These are phyloP conservation scores for Bombus pascuorum DNA, from an alignment of 1,140 invertebrate genomes.

Conservation along the genomic window DNA sequence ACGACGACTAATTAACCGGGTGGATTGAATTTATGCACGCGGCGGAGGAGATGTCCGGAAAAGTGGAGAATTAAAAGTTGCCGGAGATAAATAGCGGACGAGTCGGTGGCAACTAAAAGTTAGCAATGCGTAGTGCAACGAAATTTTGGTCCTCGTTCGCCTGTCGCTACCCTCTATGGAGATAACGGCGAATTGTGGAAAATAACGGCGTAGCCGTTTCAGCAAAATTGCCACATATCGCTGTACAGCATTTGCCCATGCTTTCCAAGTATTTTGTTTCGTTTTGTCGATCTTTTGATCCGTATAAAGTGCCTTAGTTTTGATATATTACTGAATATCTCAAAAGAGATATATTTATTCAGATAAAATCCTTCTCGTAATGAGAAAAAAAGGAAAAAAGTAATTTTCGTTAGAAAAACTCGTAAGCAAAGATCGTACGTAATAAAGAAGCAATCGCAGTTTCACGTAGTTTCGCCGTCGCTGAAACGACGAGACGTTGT, in stretches of 20 bases:
- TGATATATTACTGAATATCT: no score
- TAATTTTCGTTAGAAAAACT: no score
- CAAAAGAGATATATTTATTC: no score
- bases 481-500: background rate
- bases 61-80: conserved; percentile 17
- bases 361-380: no score
- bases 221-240: background rate
- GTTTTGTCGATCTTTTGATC: no score
- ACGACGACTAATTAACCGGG: background rate
- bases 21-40: background rate
- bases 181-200: background rate
- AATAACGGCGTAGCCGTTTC: background rate
- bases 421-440: background rate
- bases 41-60: no score
- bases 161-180: no score
- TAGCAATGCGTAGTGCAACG: background rate
- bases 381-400: no score
- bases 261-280: no score
- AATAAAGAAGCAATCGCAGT: background rate
- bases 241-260: no score
- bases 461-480: background rate
- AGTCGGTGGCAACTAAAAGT: conserved; percentile 17
- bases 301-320: no score
- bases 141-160: background rate
- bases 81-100: background rate